Conservation (phyloP, 1,140 invertebrate genomes). For the Diorhabda elongata region DNA sequence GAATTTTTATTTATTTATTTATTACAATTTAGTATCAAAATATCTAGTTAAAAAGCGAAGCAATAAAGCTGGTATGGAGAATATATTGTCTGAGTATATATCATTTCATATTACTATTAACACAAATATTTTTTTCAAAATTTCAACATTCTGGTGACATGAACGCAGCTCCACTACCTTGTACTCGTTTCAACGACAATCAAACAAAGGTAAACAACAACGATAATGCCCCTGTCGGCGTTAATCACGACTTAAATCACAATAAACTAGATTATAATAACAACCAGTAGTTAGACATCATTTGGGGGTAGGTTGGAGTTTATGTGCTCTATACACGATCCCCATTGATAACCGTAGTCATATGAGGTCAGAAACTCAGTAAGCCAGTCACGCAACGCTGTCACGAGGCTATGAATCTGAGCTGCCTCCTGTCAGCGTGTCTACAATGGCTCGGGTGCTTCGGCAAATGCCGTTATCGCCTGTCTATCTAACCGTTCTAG, state of each 20-base stretch:
- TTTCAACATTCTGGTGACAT: neutral
- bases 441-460: conserved; percentile 1
- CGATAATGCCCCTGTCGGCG: conserved; percentile 20
- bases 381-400: conserved; percentile 26
- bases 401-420: conserved; percentile 25
- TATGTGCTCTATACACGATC: conserved; percentile 29
- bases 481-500: conserved; percentile 15
- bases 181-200: conserved; percentile 3
- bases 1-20: no score
- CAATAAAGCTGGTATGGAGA: no score
- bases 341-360: conserved; percentile 27
- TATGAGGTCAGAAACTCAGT: conserved; percentile 23
- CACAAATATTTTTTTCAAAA: no score
- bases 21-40: no score
- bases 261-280: conserved; percentile 30
- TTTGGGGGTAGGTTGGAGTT: conserved; percentile 26
- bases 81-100: no score
- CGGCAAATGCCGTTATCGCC: conserved; percentile 20
- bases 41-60: no score
- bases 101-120: no score
- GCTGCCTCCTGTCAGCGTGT: conserved; percentile 23
- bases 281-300: conserved; percentile 30
- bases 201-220: conserved; percentile 12
- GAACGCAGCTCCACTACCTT: neutral
- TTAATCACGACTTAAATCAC: conserved; percentile 28